Evolutionary conservation across 2,888 invertebrate genomes (phyloP).

Genomic region (Eristalis tenax): DNA sequence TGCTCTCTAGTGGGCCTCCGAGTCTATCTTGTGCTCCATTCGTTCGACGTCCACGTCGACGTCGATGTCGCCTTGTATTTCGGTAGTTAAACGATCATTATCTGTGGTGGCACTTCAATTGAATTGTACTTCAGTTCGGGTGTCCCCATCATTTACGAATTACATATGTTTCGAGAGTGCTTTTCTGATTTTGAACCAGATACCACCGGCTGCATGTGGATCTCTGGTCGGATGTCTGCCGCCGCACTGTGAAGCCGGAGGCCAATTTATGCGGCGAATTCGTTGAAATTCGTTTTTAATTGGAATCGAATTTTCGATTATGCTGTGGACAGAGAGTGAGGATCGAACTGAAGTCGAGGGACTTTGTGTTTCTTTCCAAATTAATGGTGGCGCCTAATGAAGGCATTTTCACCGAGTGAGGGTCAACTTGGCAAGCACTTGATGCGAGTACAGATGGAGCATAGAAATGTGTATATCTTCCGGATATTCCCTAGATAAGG

Average conservation of each 20-base stretch:
- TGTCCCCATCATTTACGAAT: conserved; percentile 67
- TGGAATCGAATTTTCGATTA: conserved; percentile 20
- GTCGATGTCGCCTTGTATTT: conserved; percentile 55
- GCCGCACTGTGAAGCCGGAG: background rate
- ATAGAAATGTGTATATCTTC: background rate
- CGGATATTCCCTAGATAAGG: no score
- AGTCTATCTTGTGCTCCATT: conserved; percentile 29
- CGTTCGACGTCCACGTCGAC: conserved; percentile 17
- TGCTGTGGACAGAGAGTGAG: background rate
- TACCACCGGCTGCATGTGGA: background rate
- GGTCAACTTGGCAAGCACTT: background rate
- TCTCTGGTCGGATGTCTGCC: background rate
- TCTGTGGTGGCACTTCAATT: conserved; percentile 69
- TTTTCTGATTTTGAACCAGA: conserved; percentile 43
- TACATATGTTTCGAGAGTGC: conserved; percentile 64
- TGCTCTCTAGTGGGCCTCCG: conserved; percentile 29
- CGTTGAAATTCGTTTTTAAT: conserved; percentile 50
- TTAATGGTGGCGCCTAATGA: conserved; percentile 9
- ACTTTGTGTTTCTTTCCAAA: background rate
- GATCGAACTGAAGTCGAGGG: background rate
- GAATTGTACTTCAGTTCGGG: conserved; percentile 61
- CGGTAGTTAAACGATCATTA: conserved; percentile 67
- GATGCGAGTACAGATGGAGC: background rate
- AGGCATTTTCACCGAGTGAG: background rate
- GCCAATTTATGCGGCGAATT: conserved; percentile 47